These are phyloP conservation scores for Cyprinodon tularosa DNA, from an alignment of 2,113 vertebrate genomes.

Conservation along the genomic window DNA sequence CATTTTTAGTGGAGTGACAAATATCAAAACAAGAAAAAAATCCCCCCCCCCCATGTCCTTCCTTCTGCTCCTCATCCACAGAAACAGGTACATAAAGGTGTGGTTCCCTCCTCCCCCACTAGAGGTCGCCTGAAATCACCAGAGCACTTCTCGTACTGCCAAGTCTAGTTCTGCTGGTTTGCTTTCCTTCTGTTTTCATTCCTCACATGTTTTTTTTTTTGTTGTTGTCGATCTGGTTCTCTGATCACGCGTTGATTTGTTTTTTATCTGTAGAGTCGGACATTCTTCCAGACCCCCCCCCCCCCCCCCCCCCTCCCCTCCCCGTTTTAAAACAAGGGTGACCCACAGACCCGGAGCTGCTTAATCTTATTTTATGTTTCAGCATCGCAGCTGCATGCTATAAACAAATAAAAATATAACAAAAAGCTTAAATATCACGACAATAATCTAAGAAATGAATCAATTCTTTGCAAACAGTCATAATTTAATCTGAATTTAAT, in stretches of 20 bases:
- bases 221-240: conserved; percentile 47
- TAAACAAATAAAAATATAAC: conserved; percentile 11
- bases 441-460: conserved; percentile 1
- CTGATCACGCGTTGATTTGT: conserved; percentile 42
- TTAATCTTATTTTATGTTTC: neutral
- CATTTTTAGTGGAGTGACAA: conserved; percentile 88
- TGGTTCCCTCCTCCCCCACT: conserved; percentile 51
- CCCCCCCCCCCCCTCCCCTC: neutral
- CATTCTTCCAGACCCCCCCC: conserved; percentile 61
- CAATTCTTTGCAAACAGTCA: conserved; percentile 8
- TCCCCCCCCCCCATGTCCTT: neutral
- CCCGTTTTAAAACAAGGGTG: conserved; percentile 8
- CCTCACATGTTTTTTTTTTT: conserved; percentile 58
- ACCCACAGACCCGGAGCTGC: neutral
- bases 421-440: conserved; percentile 25
- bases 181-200: conserved; percentile 60
- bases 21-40: conserved; percentile 70
- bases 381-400: conserved; percentile 66
- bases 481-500: conserved; percentile 19
- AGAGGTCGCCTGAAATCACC: conserved; percentile 70
- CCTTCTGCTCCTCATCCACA: conserved; percentile 45
- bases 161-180: conserved; percentile 63
- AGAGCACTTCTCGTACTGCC: conserved; percentile 76
- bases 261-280: conserved; percentile 52
- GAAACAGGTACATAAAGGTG: conserved; percentile 72